Percentiles rank a stretch among this genome's conserved stretches.
Evolutionary conservation across 2,888 invertebrate species (phyloP).

Genomic region (Dicroscelio sp.): DNA sequence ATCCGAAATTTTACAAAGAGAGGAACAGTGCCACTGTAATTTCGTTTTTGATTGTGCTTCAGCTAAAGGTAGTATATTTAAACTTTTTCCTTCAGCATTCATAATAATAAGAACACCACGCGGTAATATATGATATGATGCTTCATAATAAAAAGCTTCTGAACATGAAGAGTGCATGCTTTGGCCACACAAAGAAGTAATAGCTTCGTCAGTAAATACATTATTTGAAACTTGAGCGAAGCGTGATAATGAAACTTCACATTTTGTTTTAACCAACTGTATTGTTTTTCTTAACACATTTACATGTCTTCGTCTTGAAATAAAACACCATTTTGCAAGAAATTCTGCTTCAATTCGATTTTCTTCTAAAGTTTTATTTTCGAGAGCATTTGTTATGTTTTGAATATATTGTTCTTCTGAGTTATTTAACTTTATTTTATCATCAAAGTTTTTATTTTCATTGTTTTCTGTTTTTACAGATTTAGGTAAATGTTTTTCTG

Average conservation of each 20-base stretch:
- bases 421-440: conserved; percentile 37
- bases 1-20: not conserved
- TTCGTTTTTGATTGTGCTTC: not conserved
- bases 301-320: not conserved
- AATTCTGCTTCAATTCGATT: conserved; percentile 28
- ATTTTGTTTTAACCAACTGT: conserved; percentile 9
- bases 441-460: not conserved
- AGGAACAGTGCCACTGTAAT: not conserved
- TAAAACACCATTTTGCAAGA: conserved; percentile 23
- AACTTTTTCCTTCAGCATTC: not conserved
- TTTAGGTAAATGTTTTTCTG: not conserved
- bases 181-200: not conserved
- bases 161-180: not conserved
- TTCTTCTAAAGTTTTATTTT: conserved; percentile 9
- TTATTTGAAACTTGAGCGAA: not conserved
- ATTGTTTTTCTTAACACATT: conserved; percentile 11
- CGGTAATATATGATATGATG: not conserved
- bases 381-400: conserved; percentile 2
- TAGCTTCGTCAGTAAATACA: not conserved
- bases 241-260: conserved; percentile 20
- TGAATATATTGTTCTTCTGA: conserved; percentile 44
- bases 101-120: not conserved
- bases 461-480: not conserved
- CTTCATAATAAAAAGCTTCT: conserved; percentile 22
- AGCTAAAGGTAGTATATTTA: not conserved